Percentiles rank a stretch among this genome's conserved stretches.
Evolutionary conservation across 1,140 invertebrate genomes (phyloP).

Genomic region (Tribolium madens): DNA sequence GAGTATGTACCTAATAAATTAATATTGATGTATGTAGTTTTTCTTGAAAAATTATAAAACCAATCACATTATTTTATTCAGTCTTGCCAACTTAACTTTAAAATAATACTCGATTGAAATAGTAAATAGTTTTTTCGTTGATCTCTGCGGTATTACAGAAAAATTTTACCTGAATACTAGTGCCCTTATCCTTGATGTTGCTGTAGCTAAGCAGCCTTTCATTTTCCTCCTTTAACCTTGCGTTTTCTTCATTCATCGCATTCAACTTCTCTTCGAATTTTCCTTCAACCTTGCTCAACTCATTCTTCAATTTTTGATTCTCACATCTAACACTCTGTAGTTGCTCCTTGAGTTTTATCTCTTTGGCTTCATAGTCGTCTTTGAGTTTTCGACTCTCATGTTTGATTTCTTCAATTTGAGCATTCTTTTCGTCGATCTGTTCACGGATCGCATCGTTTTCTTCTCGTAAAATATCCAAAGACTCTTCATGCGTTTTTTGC

Average conservation of each 20-base stretch:
- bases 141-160: too few species aligned
- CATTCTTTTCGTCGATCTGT: slow-evolving; percentile 63
- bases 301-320: neutral
- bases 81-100: too few species aligned
- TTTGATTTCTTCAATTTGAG: slow-evolving; percentile 60
- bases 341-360: slow-evolving; percentile 53
- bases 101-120: too few species aligned
- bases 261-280: slow-evolving; percentile 50
- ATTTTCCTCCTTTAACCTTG: slow-evolving; percentile 61
- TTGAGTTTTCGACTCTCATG: slow-evolving; percentile 63
- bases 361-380: slow-evolving; percentile 65
- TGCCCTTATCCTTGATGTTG: slow-evolving; percentile 58
- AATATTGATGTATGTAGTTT: too few species aligned
- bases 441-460: slow-evolving; percentile 64
- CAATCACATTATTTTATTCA: too few species aligned
- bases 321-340: slow-evolving; percentile 7
- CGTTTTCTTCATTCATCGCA: slow-evolving; percentile 59
- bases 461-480: slow-evolving; percentile 62
- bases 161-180: slow-evolving; percentile 61
- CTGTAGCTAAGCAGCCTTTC: slow-evolving; percentile 57
- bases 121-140: too few species aligned
- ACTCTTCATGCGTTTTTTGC: slow-evolving; percentile 60
- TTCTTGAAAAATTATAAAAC: too few species aligned
- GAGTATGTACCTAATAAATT: too few species aligned
- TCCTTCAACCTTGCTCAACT: slow-evolving; percentile 47